Evolutionary conservation across 2,888 invertebrate species (phyloP), one percentile per base, ranked within the genome.

Genomic region (Drosophila gaucha): DNA sequence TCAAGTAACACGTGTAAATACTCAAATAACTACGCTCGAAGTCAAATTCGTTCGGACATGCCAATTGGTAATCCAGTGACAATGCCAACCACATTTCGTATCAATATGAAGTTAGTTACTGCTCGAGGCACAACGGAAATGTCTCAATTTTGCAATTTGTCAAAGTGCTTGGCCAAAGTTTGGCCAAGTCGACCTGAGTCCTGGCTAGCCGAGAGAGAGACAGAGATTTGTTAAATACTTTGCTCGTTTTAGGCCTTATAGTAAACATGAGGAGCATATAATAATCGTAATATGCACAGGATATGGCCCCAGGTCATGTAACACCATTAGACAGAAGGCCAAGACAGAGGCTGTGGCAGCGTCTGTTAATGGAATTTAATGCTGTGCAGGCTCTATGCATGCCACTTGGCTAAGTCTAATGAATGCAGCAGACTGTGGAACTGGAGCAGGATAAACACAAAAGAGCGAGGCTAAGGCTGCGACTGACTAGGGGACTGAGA

Each of bases 391-490:
- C 54, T 49, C 44, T 50, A 44, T 47, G 67, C 41, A 6, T 51
- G 71, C 69, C 85, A 87, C 87, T 80, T 82, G 82, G 87, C 85
- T 75, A 52, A 67, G 82, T 80, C 75, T 85, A 85, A 85, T 87
- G 82, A 82, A 82, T 80, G 88, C 82, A 87, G 78, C 63, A 87
- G 82, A 85, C 82, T 85, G 86, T 87, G 72, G 65, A 85, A 85
- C 71, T 85, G 75, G 78, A 78, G 75, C 75, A 85, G 88, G 54
- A 66, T 63, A 68, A 78, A 68, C 50, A 82, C 86, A 82, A 82
- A 87, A 72, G 78, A 46, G 50, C 35, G 35, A 58, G 64, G 44
- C 52, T 52, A 41, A 44, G 47, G 16, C 46, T 8, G 44, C 2
- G 24, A 1, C 38, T 20, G 22, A 16, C 20, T 36, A 1, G 14